These are phyloP conservation scores for Acrocephalus arundinaceus DNA, from an alignment of 2,113 vertebrate genomes.

Conservation along the genomic window DNA sequence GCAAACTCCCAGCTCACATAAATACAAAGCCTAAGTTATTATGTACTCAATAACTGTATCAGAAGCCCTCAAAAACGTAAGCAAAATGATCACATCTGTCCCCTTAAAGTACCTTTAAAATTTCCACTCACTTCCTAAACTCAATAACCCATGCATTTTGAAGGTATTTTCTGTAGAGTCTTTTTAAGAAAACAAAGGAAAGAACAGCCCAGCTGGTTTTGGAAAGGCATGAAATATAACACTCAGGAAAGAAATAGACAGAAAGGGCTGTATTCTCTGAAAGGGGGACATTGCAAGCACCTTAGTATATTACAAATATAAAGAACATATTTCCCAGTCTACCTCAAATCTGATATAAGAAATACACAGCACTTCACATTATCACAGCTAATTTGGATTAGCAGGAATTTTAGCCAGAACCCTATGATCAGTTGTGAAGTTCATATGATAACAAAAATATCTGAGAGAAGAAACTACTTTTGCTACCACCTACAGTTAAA, in stretches of 20 bases:
- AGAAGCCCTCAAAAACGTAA: not conserved
- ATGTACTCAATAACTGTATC: not conserved
- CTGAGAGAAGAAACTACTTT: not conserved
- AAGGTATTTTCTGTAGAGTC: not conserved
- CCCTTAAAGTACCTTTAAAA: not conserved
- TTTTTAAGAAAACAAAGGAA: not conserved
- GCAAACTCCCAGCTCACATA: not conserved
- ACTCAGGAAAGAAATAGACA: not conserved
- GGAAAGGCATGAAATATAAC: not conserved
- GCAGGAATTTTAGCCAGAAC: slow-evolving; percentile 68
- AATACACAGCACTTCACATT: not conserved
- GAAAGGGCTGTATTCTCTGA: not conserved
- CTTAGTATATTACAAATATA: not conserved
- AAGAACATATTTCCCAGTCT: not conserved
- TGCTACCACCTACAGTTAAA: slow-evolving; percentile 40
- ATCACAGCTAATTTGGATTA: slow-evolving; percentile 22
- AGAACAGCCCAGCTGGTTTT: not conserved
- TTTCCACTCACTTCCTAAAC: not conserved
- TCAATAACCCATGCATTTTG: not conserved
- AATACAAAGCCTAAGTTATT: not conserved
- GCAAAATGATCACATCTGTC: not conserved
- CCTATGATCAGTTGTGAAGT: slow-evolving; percentile 1
- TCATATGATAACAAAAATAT: not conserved
- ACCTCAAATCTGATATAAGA: not conserved
- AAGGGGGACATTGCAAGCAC: not conserved